These are phyloP conservation scores for Branchinecta lynchi DNA, from an alignment of 1,140 invertebrate species.

Conservation along the genomic window DNA sequence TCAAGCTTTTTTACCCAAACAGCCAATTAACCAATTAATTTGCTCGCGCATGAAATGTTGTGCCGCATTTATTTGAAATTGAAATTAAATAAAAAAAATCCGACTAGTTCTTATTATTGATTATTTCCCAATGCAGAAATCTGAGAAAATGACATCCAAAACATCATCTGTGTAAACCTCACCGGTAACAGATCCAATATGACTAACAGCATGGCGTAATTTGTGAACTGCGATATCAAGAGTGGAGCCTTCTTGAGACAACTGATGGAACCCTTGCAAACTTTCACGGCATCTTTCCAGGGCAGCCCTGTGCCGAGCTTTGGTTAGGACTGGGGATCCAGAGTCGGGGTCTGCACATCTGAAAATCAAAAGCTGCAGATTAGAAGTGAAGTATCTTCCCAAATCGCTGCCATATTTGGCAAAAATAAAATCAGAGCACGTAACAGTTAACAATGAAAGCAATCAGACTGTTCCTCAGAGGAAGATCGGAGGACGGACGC, in stretches of 20 bases:
- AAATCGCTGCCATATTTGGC: too few species aligned
- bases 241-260: background rate
- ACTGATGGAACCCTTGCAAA: background rate
- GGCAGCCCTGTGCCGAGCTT: background rate
- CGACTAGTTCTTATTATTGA: background rate
- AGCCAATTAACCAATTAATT: too few species aligned
- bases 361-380: background rate
- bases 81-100: too few species aligned
- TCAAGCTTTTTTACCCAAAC: too few species aligned
- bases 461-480: too few species aligned
- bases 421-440: too few species aligned
- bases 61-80: too few species aligned
- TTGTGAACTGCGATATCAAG: background rate
- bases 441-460: too few species aligned
- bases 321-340: background rate
- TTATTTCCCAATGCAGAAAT: conserved; percentile 81
- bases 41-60: too few species aligned
- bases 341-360: background rate
- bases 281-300: background rate
- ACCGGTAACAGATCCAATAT: conserved; percentile 41
- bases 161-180: conserved; percentile 56
- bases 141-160: conserved; percentile 63
- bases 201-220: background rate
- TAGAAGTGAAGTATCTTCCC: too few species aligned
- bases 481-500: too few species aligned